Evolutionary conservation across 1,140 invertebrate genomes (phyloP).

Genomic region (Drosophila melanica): DNA sequence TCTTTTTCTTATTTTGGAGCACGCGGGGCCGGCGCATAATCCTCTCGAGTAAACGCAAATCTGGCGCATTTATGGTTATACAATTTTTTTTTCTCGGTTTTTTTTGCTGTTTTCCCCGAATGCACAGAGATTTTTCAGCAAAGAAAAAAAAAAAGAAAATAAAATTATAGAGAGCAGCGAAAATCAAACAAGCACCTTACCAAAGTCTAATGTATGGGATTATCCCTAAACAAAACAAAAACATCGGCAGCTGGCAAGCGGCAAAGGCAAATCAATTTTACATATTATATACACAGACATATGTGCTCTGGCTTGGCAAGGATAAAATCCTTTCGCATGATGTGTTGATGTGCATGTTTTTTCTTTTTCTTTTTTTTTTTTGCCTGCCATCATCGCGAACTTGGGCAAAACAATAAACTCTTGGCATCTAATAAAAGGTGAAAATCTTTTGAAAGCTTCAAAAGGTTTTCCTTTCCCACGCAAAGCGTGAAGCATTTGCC

Average conservation of each 20-base stretch:
- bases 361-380: conserved; percentile 17
- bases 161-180: conserved; percentile 6
- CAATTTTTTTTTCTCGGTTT: conserved; percentile 53
- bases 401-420: conserved; percentile 78
- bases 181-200: conserved; percentile 66
- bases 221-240: conserved; percentile 78
- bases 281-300: conserved; percentile 43
- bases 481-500: conserved; percentile 36
- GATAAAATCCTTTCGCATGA: conserved; percentile 63
- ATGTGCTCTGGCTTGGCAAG: conserved; percentile 1
- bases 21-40: conserved; percentile 48
- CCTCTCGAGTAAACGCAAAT: conserved; percentile 78
- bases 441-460: conserved; percentile 78
- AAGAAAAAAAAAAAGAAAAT: conserved; percentile 19
- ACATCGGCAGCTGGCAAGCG: conserved; percentile 45
- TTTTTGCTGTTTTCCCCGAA: conserved; percentile 32
- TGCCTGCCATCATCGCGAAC: conserved; percentile 57
- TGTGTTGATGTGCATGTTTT: conserved; percentile 36
- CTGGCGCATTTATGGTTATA: conserved; percentile 80
- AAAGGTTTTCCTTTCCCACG: conserved; percentile 52
- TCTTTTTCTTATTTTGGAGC: conserved; percentile 4
- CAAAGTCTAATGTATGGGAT: conserved; percentile 78
- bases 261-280: conserved; percentile 77
- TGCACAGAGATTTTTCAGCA: conserved; percentile 53
- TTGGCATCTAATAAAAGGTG: conserved; percentile 80